Evolutionary conservation across 2,888 invertebrate genomes (phyloP), one percentile per base, ranked within the genome.

Genomic region (Sericinus montela): DNA sequence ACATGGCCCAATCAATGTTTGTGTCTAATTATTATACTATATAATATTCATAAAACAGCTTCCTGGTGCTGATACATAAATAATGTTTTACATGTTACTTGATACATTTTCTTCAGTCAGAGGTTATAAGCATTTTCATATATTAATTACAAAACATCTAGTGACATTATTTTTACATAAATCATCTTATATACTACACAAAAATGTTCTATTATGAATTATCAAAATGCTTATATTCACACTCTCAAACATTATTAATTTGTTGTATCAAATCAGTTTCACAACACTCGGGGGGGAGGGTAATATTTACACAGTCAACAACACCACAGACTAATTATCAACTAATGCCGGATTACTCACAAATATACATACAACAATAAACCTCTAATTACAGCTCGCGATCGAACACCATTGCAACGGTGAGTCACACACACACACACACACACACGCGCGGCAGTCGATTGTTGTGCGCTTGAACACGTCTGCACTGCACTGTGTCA

Each of bases 281-380:
- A 85, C 82, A 81, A 83, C 80, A 81, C 82, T 70, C 30, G n/a
- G 11, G 34, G 74, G 75, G 72, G 19, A 15, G 38, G 49, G 74
- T 66, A 69, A 75, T 84, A 84, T 83, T 59, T 81, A 85, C 83
- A 85, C 65, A 16, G 19, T 35, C 44, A 28, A 11, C 29, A 14
- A 30, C 32, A 11, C 14, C 44, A 41, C 40, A 11, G 29, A 45
- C 8, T 49, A 39, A 29, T n/a, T 34, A 44, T 57, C 57, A 63
- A 66, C 62, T 61, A 57, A 55, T 61, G 59, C 67, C 67, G 62
- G 65, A 61, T 47, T 53, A 51, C 52, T 75, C 76, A 71, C 82
- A 77, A 76, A 80, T 84, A 81, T 80, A 84, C 82, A 84, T 75
- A 81, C 61, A 82, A 19, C 19, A 19, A 19, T 19, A 19, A 19